These are phyloP conservation scores for Ditylenchus weischeri DNA, from an alignment of 2,888 invertebrate genomes.

Conservation along the genomic window DNA sequence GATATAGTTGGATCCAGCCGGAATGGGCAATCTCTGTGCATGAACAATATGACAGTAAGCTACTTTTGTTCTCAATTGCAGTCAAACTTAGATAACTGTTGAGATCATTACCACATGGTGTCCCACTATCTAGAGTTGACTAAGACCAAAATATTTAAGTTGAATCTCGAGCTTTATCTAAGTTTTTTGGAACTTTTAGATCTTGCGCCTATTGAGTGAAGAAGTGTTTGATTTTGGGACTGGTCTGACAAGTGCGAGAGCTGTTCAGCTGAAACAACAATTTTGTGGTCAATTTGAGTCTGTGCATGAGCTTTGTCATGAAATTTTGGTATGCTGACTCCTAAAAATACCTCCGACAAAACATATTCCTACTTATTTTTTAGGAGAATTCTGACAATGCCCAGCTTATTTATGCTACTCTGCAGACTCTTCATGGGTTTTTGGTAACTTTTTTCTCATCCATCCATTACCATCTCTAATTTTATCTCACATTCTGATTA, in stretches of 20 bases:
- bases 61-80: neutral
- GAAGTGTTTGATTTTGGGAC: conserved; percentile 98
- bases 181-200: conserved; percentile 59
- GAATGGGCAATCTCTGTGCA: conserved; percentile 96
- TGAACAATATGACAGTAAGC: conserved; percentile 86
- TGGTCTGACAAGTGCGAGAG: conserved; percentile 96
- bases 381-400: conserved; percentile 94
- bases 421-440: conserved; percentile 91
- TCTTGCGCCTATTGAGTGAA: conserved; percentile 91
- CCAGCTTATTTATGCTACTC: conserved; percentile 86
- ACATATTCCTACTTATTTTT: conserved; percentile 29
- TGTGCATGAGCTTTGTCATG: conserved; percentile 94
- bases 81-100: neutral
- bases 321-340: conserved; percentile 72
- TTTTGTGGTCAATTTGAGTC: conserved; percentile 99
- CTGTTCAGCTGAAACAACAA: conserved; percentile 96
- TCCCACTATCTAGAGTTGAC: too few relatives aligned
- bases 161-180: too few relatives aligned
- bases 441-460: conserved; percentile 61
- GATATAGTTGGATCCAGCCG: conserved; percentile 98
- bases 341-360: neutral
- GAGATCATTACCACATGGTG: neutral
- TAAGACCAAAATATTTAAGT: too few relatives aligned
- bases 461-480: too few relatives aligned
- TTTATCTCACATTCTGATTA: too few relatives aligned